Percentiles rank a stretch among this genome's conserved stretches.
phyloP scores from a whole-genome alignment of 2,797 vertebrate species.

The Acridotheres tristis region DNA sequence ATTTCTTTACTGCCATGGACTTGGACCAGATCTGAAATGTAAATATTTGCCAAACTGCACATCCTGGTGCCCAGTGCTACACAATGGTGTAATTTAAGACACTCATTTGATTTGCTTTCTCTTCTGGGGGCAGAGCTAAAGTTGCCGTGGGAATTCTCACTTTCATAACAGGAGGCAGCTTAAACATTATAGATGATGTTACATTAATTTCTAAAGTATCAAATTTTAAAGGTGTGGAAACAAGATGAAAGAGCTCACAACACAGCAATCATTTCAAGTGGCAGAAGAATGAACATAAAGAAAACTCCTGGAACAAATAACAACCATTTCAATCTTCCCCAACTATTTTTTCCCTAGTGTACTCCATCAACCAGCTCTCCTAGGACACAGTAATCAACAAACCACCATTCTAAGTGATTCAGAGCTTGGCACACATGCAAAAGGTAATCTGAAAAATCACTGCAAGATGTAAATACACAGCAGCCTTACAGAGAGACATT shows the following conservation, averaged over 20 bases:
- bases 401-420: neutral
- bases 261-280: neutral
- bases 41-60: constrained; percentile 23
- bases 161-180: neutral
- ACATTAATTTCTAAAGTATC: constrained; percentile 29
- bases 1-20: neutral
- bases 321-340: neutral
- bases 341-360: neutral
- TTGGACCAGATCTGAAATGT: neutral
- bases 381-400: neutral
- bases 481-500: neutral
- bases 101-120: neutral
- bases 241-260: constrained; percentile 6
- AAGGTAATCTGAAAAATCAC: neutral
- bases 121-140: neutral
- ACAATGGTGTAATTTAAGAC: neutral
- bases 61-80: neutral
- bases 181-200: neutral
- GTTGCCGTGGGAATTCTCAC: constrained; percentile 41
- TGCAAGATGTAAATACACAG: neutral
- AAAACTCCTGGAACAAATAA: neutral
- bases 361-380: neutral
- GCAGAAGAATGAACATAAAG: neutral
- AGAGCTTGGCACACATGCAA: neutral
- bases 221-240: constrained; percentile 13